Evolutionary conservation across 2,113 vertebrate species (phyloP).

Genomic region (Chamaea fasciata): DNA sequence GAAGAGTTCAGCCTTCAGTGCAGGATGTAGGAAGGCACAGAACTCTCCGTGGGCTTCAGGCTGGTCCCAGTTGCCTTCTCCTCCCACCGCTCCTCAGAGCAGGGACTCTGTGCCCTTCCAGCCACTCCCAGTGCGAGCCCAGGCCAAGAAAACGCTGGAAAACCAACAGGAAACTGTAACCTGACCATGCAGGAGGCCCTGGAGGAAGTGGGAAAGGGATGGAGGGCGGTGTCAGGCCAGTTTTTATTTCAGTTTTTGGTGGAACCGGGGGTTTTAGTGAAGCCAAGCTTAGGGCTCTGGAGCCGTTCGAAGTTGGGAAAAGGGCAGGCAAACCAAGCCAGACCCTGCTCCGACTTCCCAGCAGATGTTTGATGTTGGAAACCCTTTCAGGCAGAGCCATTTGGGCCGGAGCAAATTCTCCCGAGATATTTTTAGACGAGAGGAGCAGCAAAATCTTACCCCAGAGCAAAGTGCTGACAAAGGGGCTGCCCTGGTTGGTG

Average conservation of each 20-base stretch:
- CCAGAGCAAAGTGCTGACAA: constrained; percentile 35
- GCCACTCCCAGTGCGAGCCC: not conserved
- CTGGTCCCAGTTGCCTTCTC: not conserved
- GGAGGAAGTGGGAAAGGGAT: not conserved
- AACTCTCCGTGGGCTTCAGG: not conserved
- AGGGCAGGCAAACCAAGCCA: not conserved
- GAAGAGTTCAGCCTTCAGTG: not conserved
- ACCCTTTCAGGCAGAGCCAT: constrained; percentile 27
- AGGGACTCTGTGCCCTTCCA: not conserved
- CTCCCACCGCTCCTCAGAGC: not conserved
- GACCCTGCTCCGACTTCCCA: constrained; percentile 16
- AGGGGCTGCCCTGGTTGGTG: not conserved
- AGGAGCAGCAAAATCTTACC: constrained; percentile 31
- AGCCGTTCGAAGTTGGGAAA: not conserved
- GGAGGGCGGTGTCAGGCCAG: not conserved
- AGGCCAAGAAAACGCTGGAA: not conserved
- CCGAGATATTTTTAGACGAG: not conserved
- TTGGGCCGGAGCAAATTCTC: not conserved
- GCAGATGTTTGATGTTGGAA: not conserved
- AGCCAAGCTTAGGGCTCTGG: not conserved
- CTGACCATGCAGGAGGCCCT: not conserved
- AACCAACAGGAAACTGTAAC: not conserved
- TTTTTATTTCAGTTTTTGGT: not conserved
- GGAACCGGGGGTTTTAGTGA: not conserved
- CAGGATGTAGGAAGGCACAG: not conserved